phyloP scores from a whole-genome alignment of 1,140 invertebrate species.

The Megalopta genalis region DNA sequence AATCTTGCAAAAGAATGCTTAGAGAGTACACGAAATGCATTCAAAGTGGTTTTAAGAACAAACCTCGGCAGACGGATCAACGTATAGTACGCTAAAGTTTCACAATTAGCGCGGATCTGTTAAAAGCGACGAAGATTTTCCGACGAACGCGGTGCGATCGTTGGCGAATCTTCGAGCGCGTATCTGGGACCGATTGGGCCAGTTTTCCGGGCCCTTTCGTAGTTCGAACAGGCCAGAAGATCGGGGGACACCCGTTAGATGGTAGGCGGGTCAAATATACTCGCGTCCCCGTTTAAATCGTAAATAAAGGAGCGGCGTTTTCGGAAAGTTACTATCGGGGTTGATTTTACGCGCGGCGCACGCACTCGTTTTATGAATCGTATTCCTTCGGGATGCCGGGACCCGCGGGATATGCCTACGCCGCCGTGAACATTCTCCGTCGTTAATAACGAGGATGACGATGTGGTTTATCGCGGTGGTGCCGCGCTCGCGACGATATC shows the following conservation, averaged over 20 bases:
- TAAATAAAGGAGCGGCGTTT: slow-evolving; percentile 35
- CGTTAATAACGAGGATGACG: slow-evolving; percentile 22
- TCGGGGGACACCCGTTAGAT: not conserved
- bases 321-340: slow-evolving; percentile 28
- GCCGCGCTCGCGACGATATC: not conserved
- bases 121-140: no score
- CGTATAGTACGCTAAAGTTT: no score
- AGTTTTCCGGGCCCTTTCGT: not conserved
- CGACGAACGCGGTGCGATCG: no score
- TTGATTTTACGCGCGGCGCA: slow-evolving; percentile 24
- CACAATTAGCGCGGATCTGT: no score
- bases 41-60: no score
- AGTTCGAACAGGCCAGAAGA: not conserved
- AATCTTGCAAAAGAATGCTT: no score
- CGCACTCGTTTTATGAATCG: slow-evolving; percentile 15
- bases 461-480: slow-evolving; percentile 13
- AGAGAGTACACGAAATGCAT: no score
- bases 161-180: no score
- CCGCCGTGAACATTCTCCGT: not conserved
- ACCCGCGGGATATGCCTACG: slow-evolving; percentile 4
- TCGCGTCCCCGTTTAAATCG: slow-evolving; percentile 32
- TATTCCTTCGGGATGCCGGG: slow-evolving; percentile 12
- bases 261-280: not conserved
- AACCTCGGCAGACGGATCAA: no score
- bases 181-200: no score